Conservation (phyloP, 2,888 invertebrate genomes). For the Tiliacea aurago region DNA sequence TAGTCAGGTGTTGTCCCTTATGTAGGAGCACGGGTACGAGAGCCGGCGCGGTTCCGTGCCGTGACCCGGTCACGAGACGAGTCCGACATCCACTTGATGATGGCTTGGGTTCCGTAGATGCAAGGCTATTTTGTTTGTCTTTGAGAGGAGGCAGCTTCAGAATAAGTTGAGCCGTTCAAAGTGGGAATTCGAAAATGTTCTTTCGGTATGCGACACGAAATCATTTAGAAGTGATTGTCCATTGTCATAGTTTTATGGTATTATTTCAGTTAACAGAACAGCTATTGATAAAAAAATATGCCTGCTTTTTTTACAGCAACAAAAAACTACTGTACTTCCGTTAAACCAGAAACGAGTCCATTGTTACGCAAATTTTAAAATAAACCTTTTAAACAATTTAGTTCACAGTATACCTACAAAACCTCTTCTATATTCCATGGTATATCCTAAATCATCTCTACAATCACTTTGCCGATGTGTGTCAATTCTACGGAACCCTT, state of each 20-base stretch:
- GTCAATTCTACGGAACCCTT: constrained; percentile 59
- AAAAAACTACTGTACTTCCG: not conserved
- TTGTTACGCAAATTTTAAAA: not conserved
- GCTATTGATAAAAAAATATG: not conserved
- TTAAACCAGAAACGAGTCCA: not conserved
- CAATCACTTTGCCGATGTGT: constrained; percentile 16
- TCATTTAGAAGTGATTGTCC: not conserved
- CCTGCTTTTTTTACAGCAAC: not conserved
- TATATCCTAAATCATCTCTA: not conserved
- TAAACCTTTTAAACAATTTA: not conserved
- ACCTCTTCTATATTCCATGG: not conserved
- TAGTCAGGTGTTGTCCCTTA: constrained; percentile 64
- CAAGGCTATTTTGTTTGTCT: constrained; percentile 1
- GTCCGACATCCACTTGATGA: constrained; percentile 72
- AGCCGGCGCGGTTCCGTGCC: constrained; percentile 77
- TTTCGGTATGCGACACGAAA: not conserved
- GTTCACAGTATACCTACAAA: not conserved
- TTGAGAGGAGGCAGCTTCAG: not conserved
- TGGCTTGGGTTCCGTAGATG: constrained; percentile 55
- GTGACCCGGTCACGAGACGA: constrained; percentile 82
- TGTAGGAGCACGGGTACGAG: constrained; percentile 57
- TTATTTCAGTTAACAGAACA: not conserved
- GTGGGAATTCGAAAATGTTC: not conserved
- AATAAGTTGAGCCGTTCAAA: not conserved
- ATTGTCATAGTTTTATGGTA: not conserved